phyloP scores from a whole-genome alignment of 1,140 invertebrate genomes.

The Drosophila gunungcola region DNA sequence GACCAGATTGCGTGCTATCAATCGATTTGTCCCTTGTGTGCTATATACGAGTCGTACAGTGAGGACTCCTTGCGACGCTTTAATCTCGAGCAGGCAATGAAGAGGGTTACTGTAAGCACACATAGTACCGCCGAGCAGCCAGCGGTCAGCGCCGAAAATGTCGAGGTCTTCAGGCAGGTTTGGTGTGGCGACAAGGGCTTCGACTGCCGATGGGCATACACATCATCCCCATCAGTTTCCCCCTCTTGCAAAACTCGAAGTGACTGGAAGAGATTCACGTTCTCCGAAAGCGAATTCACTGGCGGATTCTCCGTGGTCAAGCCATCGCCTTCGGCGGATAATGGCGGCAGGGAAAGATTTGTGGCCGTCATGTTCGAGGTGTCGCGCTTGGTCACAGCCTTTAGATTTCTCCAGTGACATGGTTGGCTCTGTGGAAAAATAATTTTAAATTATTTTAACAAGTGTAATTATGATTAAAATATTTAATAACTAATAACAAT shows the following conservation, averaged over 20 bases:
- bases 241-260: constrained; percentile 94
- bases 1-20: constrained; percentile 31
- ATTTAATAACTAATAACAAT: too few relatives aligned
- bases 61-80: constrained; percentile 85
- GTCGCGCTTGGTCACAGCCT: constrained; percentile 89
- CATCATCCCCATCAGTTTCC: constrained; percentile 88
- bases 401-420: constrained; percentile 96
- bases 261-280: constrained; percentile 95
- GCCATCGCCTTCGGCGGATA: constrained; percentile 40
- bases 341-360: constrained; percentile 53
- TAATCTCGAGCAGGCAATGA: constrained; percentile 90
- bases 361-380: constrained; percentile 83
- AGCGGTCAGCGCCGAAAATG: constrained; percentile 90
- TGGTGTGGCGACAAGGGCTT: constrained; percentile 85
- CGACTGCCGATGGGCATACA: constrained; percentile 63
- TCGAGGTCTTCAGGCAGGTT: constrained; percentile 91
- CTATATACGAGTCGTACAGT: constrained; percentile 80
- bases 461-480: too few relatives aligned
- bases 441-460: too few relatives aligned
- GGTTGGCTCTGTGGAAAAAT: constrained; percentile 90
- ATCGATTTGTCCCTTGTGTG: constrained; percentile 84
- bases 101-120: constrained; percentile 88
- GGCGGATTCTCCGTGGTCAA: constrained; percentile 55
- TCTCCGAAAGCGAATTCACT: constrained; percentile 88
- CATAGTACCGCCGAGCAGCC: constrained; percentile 89